A percentile compares a stretch with the other conserved stretches of the same genome.
Evolutionary conservation across 2,113 vertebrate species (phyloP).

Genomic region (Carlito syrichta): DNA sequence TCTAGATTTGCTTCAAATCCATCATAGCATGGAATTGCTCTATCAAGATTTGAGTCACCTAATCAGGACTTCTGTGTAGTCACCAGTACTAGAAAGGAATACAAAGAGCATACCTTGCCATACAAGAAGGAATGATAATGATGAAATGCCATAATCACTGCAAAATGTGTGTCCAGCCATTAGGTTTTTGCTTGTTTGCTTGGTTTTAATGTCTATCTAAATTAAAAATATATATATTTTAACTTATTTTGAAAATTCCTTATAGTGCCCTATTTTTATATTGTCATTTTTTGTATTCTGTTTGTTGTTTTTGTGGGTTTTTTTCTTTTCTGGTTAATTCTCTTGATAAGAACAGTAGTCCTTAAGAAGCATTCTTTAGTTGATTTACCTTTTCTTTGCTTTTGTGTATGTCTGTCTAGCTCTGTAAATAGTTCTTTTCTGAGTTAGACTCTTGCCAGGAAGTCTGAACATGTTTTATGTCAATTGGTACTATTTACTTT

Average conservation of each 20-base stretch:
- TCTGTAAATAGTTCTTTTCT: neutral
- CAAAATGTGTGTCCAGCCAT: neutral
- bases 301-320: neutral
- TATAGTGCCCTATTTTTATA: neutral
- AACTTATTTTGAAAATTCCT: neutral
- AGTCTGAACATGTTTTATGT: neutral
- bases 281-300: neutral
- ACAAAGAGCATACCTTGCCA: neutral
- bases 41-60: neutral
- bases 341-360: neutral
- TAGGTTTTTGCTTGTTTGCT: neutral
- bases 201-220: neutral
- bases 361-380: fast-evolving
- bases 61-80: neutral
- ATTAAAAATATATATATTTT: neutral
- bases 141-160: neutral
- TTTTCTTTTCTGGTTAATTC: neutral
- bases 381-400: neutral
- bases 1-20: neutral
- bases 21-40: neutral
- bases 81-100: neutral
- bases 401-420: neutral
- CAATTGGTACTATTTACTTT: neutral
- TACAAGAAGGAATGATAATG: neutral
- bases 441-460: neutral